phyloP scores from a whole-genome alignment of 2,888 invertebrate genomes.

The Cactoblastis cactorum region DNA sequence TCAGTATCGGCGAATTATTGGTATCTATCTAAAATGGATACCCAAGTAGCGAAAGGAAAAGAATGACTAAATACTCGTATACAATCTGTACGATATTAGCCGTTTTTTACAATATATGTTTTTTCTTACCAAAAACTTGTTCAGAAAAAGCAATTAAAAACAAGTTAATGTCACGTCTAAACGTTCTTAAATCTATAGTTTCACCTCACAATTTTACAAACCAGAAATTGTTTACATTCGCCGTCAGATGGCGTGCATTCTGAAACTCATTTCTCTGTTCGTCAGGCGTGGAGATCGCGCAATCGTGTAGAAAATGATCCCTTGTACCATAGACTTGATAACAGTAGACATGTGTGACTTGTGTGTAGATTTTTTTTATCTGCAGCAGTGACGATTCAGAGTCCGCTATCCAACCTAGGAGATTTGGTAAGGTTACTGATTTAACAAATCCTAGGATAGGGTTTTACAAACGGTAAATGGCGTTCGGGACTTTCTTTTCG shows the following conservation, averaged over 20 bases:
- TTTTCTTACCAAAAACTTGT: background rate
- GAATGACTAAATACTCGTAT: too few species aligned
- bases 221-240: slow-evolving; percentile 11
- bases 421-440: too few species aligned
- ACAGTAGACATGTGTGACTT: background rate
- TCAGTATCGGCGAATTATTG: too few species aligned
- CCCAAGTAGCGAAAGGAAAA: too few species aligned
- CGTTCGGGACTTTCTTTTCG: too few species aligned
- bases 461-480: too few species aligned
- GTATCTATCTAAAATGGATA: too few species aligned
- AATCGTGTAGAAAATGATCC: slow-evolving; percentile 12
- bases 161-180: background rate
- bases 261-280: slow-evolving; percentile 14
- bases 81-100: too few species aligned
- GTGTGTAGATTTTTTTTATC: background rate
- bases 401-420: too few species aligned
- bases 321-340: background rate
- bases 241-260: slow-evolving; percentile 10
- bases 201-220: slow-evolving; percentile 6
- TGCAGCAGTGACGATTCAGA: too few species aligned
- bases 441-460: too few species aligned
- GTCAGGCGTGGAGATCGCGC: slow-evolving; percentile 8
- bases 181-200: background rate
- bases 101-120: too few species aligned
- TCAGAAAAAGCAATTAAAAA: background rate